Conservation (phyloP, 2,113 vertebrate genomes). For the Cyanistes caeruleus region DNA sequence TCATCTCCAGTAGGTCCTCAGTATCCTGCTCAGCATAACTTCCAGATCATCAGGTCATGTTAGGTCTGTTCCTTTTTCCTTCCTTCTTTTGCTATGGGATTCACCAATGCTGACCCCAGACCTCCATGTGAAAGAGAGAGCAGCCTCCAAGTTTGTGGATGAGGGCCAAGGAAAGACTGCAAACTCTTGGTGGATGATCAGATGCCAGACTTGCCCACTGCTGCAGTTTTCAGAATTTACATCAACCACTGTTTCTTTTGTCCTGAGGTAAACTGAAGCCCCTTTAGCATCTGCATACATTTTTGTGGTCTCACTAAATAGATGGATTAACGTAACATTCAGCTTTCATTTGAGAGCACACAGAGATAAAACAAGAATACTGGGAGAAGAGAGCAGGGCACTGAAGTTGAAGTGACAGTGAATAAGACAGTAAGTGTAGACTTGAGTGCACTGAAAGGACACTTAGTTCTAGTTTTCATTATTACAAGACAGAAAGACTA, state of each 20-base stretch:
- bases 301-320: neutral
- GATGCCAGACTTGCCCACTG: neutral
- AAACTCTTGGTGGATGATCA: neutral
- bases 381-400: neutral
- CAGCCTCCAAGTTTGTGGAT: neutral
- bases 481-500: neutral
- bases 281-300: neutral
- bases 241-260: neutral
- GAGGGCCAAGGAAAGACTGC: neutral
- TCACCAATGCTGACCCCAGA: neutral
- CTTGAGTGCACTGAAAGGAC: neutral
- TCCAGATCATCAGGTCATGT: neutral
- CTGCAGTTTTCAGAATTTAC: neutral
- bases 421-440: neutral
- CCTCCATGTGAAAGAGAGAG: neutral
- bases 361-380: neutral
- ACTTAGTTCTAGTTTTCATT: neutral
- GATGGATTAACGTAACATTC: neutral
- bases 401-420: neutral
- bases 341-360: neutral
- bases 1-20: neutral
- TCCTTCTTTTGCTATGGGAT: neutral
- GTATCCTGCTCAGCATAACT: neutral
- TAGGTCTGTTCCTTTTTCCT: neutral
- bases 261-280: neutral